Base-by-base conservation (phyloP, 2,797 vertebrate genomes). In the Chelidonichthys spinosus region DNA sequence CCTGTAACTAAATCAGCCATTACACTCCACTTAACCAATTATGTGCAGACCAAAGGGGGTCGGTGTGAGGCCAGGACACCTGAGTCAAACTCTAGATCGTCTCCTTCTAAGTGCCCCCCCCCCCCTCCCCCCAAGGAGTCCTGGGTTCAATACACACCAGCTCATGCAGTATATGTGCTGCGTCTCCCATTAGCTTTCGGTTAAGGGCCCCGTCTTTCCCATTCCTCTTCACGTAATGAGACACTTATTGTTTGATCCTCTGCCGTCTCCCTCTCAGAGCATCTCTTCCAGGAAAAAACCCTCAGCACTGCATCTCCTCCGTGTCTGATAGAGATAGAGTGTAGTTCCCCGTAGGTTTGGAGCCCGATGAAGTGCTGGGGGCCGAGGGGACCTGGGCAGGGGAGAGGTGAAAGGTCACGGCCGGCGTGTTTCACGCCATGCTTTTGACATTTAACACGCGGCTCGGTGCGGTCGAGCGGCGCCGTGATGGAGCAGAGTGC, bases 381-480 rank as follows among this genome's bases (percentile, higher is more conserved):
- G 49, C 66, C 18, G 25, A 25, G 25, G 25, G 25, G 25, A 25
- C 25, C 39, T 9, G 25, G 49, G 52, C 35, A 42, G 53, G 14
- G 54, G 33, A 35, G 50, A 61, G 62, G 35, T 15, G 49, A 44
- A 37, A 50, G 53, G 67, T n/a, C 6, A 15, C n/a, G 44, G 39
- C 59, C 2, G 47, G 1, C 10, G n/a, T 67, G 42, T 43, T 33
- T 75, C 2, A 56, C 47, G 47, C 63, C 74, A 43, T 64, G 65
- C 74, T 78, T 84, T 81, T 88, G 74, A 86, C 76, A 79, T 84
- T 83, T 49, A 74, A 56, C 81, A 76, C 70, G 58, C 42, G 33
- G 76, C 49, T 52, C 4, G 5, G 40, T 53, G 65, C 68, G 59
- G 69, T 49, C 5, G 32, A 60, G 76, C 69, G 64, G 40, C 76